Evolutionary conservation across 2,888 invertebrate genomes (phyloP), one percentile per base, ranked within the genome.

Genomic region (Andrena praecox): DNA sequence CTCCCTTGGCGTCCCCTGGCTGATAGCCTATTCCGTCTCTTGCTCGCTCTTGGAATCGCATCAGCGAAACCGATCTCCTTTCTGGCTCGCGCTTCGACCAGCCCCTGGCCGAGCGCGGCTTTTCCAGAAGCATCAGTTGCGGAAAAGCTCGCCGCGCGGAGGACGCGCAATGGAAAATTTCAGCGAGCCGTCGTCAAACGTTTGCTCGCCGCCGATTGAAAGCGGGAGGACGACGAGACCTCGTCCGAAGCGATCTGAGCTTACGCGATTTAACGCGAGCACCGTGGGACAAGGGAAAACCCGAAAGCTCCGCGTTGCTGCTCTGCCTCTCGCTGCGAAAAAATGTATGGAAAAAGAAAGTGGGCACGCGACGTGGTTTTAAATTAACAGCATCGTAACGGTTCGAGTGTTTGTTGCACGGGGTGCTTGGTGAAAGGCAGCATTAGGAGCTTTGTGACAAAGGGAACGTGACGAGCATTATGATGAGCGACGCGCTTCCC

Each of bases 111-210:
- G 31, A 56, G 52, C 24, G 48, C 35, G n/a, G 52, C 16, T 66
- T n/a, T 64, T 48, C 59, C 20, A 42, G 68, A 78, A 50, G 56
- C 66, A 10, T 59, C 42, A 29, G 67, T 27, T 7, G 62, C 52
- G 29, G 27, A 68, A 68, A 33, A 50, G 31, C 7, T n/a, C 35
- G 16, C 59, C 52, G 52, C n/a, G 62, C 33, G 72, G 68, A 60
- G 72, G 42, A 24, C 29, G 31, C 63, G 59, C 70, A 69, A 80
- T 80, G 80, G n/a, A 62, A 74, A 77, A 69, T 75, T 77, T 70
- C 33, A 56, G 5, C 56, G 35, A 7, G 3, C 31, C 31, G 35
- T 24, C 50, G 50, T 62, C 42, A 27, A 69, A 69, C 56, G 52
- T 33, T 33, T n/a, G 20, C 24, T 12, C 70, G 16, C 20, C 29